These are phyloP conservation scores for Colaptes auratus DNA, from an alignment of 2,113 vertebrate genomes.

Conservation along the genomic window DNA sequence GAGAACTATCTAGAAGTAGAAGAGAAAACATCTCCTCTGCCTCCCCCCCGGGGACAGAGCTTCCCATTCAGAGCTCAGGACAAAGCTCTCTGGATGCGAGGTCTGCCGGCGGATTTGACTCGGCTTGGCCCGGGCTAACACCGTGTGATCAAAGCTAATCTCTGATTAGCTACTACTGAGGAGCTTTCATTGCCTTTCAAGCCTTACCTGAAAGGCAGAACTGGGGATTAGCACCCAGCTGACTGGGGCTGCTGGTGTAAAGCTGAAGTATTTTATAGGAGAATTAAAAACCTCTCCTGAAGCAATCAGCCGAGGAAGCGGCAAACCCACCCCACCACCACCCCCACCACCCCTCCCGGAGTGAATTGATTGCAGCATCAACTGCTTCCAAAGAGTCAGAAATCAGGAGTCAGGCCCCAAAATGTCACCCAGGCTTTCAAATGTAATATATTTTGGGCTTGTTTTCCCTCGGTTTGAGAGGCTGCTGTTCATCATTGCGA, in stretches of 20 bases:
- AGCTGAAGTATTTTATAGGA: conserved; percentile 38
- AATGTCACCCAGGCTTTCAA: neutral
- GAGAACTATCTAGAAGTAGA: neutral
- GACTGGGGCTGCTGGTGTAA: neutral
- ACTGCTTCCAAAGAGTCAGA: neutral
- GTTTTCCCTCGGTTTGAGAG: neutral
- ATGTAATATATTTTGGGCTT: neutral
- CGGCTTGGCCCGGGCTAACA: conserved; percentile 51
- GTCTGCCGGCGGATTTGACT: conserved; percentile 1
- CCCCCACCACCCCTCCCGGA: no score
- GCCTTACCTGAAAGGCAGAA: conserved; percentile 60
- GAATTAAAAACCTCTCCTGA: conserved; percentile 47
- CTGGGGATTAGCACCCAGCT: conserved; percentile 20
- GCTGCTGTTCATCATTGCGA: neutral
- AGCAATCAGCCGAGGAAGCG: conserved; percentile 39
- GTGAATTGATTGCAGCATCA: neutral
- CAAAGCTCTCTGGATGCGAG: neutral
- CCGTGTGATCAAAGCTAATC: conserved; percentile 55
- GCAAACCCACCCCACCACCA: neutral
- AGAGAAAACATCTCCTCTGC: neutral
- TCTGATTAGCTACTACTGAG: conserved; percentile 56
- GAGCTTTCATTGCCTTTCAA: conserved; percentile 51
- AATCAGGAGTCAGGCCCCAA: neutral
- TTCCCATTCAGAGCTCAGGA: accelerated
- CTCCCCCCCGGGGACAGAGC: neutral